Evolutionary conservation across 2,113 vertebrate species (phyloP).

Genomic region (Hiodon tergisus): DNA sequence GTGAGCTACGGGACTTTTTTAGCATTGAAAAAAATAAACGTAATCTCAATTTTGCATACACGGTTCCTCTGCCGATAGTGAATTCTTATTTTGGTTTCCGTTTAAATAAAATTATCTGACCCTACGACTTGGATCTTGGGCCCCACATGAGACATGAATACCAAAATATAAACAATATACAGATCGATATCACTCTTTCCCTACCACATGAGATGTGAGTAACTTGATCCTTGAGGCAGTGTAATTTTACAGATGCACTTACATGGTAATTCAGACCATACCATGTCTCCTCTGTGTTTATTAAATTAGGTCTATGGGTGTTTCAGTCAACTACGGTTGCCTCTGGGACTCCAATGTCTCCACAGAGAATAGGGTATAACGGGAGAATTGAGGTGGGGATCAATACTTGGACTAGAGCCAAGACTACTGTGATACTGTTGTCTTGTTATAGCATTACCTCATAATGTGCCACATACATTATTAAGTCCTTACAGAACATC

Average conservation of each 20-base stretch:
- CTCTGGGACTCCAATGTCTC: neutral
- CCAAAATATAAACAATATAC: neutral
- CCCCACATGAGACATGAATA: no score
- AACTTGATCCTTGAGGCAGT: neutral
- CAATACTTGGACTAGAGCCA: neutral
- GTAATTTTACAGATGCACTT: neutral
- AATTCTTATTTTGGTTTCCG: no score
- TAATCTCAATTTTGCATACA: no score
- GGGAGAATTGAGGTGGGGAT: neutral
- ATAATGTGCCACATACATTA: conserved; percentile 5
- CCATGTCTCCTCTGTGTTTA: neutral
- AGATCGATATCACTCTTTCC: neutral
- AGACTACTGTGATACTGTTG: no score
- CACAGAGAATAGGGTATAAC: neutral
- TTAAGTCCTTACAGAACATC: neutral
- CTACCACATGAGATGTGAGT: neutral
- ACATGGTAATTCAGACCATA: neutral
- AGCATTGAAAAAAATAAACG: no score
- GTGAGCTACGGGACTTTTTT: no score
- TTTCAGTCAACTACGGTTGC: neutral
- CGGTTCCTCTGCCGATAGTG: no score
- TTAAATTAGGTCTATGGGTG: neutral
- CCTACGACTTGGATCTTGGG: no score
- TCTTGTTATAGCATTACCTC: neutral
- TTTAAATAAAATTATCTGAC: no score